phyloP scores from a whole-genome alignment of 2,113 vertebrate species.

The Empidonax traillii region DNA sequence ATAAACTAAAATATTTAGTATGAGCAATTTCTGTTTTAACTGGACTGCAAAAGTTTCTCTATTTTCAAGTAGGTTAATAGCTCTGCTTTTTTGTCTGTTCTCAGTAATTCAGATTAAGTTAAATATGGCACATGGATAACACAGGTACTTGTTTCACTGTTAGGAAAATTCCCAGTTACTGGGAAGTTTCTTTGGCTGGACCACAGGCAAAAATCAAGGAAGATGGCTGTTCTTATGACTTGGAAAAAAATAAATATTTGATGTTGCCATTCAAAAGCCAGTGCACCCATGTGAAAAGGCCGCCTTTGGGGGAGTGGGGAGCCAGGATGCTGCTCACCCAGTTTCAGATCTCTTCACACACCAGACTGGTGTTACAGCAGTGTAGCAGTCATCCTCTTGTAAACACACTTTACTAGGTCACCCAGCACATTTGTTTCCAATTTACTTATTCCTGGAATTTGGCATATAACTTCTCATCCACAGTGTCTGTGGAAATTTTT shows the following conservation, averaged over 20 bases:
- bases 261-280: background rate
- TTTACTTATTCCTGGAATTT: slow-evolving; percentile 11
- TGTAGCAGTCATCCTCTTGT: background rate
- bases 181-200: background rate
- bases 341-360: background rate
- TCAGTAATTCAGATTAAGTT: background rate
- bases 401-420: background rate
- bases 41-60: background rate
- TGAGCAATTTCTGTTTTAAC: background rate
- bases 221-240: background rate
- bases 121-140: background rate
- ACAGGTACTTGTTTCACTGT: background rate
- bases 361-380: background rate
- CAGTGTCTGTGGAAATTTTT: background rate
- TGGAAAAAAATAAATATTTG: background rate
- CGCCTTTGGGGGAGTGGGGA: background rate
- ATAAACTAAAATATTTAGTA: background rate
- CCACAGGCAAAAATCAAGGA: background rate
- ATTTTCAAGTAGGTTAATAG: background rate
- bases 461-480: background rate
- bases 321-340: background rate
- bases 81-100: background rate
- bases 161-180: background rate
- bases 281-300: background rate
- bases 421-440: slow-evolving; percentile 24